Conservation (phyloP, 1,140 invertebrate species). For the Euborellia annulipes region DNA sequence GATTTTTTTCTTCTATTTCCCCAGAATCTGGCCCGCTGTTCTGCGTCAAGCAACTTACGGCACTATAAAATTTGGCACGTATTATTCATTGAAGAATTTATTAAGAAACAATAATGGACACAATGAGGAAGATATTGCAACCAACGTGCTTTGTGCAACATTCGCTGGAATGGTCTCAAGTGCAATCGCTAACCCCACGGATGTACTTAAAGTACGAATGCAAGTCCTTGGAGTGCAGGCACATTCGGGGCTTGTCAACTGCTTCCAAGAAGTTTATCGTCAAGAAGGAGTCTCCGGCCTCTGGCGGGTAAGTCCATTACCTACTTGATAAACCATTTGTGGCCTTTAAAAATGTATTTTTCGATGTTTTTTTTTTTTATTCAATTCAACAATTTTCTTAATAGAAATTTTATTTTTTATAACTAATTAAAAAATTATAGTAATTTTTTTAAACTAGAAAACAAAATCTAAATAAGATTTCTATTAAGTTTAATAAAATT, state of each 20-base stretch:
- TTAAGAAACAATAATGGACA: constrained; percentile 36
- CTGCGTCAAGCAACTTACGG: constrained; percentile 88
- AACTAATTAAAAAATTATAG: too few relatives aligned
- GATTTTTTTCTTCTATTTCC: constrained; percentile 23
- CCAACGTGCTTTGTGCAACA: constrained; percentile 74
- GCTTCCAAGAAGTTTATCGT: constrained; percentile 61
- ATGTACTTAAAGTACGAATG: constrained; percentile 95
- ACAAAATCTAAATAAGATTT: too few relatives aligned
- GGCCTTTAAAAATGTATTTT: too few relatives aligned
- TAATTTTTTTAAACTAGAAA: too few relatives aligned
- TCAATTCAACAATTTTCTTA: too few relatives aligned
- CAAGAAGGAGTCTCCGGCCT: constrained; percentile 67
- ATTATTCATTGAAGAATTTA: constrained; percentile 73
- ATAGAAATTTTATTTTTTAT: too few relatives aligned
- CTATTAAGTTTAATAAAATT: too few relatives aligned
- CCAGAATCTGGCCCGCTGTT: constrained; percentile 78
- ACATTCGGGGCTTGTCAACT: constrained; percentile 40
- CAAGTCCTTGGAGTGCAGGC: constrained; percentile 46
- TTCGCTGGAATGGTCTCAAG: constrained; percentile 74
- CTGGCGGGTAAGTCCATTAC: constrained; percentile 53
- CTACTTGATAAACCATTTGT: too few relatives aligned
- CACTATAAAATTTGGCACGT: constrained; percentile 91
- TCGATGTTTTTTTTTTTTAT: too few relatives aligned
- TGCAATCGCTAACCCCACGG: constrained; percentile 94
- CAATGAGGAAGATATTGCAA: constrained; percentile 43